phyloP scores from a whole-genome alignment of 2,797 vertebrate genomes.

The Mionectes olivaceus region DNA sequence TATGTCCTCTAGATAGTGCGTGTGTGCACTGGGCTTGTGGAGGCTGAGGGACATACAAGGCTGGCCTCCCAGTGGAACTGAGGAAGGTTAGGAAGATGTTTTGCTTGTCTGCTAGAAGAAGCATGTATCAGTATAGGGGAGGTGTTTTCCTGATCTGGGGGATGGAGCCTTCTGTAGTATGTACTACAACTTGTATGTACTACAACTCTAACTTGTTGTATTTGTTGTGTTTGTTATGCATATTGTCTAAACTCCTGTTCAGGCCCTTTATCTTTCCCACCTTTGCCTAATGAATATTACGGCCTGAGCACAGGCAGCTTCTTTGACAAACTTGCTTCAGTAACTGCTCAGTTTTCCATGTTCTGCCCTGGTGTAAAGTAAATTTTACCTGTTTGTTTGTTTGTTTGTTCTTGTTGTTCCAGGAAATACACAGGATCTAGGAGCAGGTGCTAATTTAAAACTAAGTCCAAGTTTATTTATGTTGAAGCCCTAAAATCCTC shows the following conservation, averaged over 20 bases:
- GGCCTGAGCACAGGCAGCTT: neutral
- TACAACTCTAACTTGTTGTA: neutral
- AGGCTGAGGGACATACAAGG: neutral
- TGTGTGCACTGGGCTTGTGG: neutral
- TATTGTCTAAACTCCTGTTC: neutral
- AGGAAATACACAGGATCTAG: neutral
- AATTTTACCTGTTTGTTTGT: neutral
- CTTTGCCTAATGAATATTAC: neutral
- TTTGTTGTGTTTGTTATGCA: neutral
- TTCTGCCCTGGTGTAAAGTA: neutral
- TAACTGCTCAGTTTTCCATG: neutral
- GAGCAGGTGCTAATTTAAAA: neutral
- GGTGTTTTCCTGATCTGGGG: neutral
- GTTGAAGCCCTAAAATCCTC: neutral
- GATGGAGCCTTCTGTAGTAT: neutral
- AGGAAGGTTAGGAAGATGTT: neutral
- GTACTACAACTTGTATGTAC: neutral
- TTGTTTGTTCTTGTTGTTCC: neutral
- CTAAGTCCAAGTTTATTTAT: neutral
- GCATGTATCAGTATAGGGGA: neutral
- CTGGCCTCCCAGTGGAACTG: neutral
- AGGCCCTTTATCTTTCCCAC: neutral
- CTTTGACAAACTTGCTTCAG: neutral
- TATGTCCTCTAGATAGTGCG: neutral
- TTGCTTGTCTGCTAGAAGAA: conserved; percentile 1